Conservation (phyloP, 2,888 invertebrate genomes). For the Tinea semifulvella region DNA sequence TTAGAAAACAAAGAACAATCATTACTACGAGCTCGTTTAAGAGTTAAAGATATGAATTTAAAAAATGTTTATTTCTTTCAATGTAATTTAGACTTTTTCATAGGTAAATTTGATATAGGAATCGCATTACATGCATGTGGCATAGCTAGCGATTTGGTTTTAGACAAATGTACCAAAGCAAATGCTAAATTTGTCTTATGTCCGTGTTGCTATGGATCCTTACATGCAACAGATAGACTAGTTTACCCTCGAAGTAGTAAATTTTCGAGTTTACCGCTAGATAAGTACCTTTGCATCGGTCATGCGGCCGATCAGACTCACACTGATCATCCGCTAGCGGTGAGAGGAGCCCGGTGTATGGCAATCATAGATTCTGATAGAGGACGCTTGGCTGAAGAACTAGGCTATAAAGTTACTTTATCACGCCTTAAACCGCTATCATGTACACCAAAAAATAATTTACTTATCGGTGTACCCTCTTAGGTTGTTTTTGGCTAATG, state of each 20-base stretch:
- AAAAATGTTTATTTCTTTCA: slow-evolving; percentile 83
- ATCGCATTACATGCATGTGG: slow-evolving; percentile 94
- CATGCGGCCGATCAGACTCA: slow-evolving; percentile 95
- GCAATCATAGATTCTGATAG: slow-evolving; percentile 88
- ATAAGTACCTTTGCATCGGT: slow-evolving; percentile 82
- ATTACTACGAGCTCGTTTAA: slow-evolving; percentile 74
- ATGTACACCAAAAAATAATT: slow-evolving; percentile 93
- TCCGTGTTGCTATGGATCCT: slow-evolving; percentile 94
- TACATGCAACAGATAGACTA: slow-evolving; percentile 82
- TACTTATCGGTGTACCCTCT: slow-evolving; percentile 72
- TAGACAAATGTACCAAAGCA: slow-evolving; percentile 80
- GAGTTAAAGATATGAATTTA: slow-evolving; percentile 73
- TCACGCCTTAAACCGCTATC: slow-evolving; percentile 79
- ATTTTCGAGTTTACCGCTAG: slow-evolving; percentile 55
- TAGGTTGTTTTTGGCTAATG: too few species aligned
- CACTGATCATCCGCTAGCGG: slow-evolving; percentile 72
- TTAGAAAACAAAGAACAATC: slow-evolving; percentile 94
- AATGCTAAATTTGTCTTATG: slow-evolving; percentile 87
- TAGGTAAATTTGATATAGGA: slow-evolving; percentile 84
- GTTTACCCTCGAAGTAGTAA: slow-evolving; percentile 82
- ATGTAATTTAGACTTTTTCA: slow-evolving; percentile 91
- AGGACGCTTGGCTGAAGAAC: slow-evolving; percentile 75
- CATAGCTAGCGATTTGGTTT: slow-evolving; percentile 91
- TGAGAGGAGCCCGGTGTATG: slow-evolving; percentile 88
- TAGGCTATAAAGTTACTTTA: slow-evolving; percentile 78